Evolutionary conservation across 1,140 invertebrate genomes (phyloP), one percentile per base, ranked within the genome.

Genomic region (Schlechtendalia chinensis): DNA sequence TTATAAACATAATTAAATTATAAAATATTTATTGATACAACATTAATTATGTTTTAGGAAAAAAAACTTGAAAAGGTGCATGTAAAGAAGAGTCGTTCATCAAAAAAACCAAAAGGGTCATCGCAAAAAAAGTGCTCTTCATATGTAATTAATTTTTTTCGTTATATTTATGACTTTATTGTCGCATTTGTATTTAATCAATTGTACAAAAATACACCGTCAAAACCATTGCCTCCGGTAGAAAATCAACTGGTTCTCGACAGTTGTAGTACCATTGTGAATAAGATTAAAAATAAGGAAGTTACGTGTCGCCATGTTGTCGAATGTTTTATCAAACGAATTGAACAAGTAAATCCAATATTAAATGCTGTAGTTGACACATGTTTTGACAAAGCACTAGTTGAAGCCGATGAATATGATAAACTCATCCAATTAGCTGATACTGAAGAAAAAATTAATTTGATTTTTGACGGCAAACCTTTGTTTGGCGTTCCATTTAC

Each of bases 401-500:
- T 90, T 82, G 93, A 96, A 83, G 95, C 95, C 0, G 87, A 87
- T 82, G 85, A 87, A 82, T 88, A 93, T 17, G 95, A 97, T 85
- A 84, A 88, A 83, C 86, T 89, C 54, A 88, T 96, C 27, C 86
- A 87, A 81, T 83, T 88, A n/a, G 84, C 85, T 0, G 87, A 90
- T 19, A 87, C 89, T 27, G 86, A 89, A 80, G 88, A 92, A 69
- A 83, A 87, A 74, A 29, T 67, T n/a, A 85, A 88, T 71, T 63
- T 63, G 50, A 79, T 79, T 79, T 79, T 79, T 50, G 82, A 83
- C 61, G 82, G 83, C 27, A 90, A 90, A 86, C 92, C 92, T 56
- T 92, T 93, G 82, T 85, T 93, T 50, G 93, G 93, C 32, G 90
- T 96, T 24, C 95, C 95, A 5, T 95, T 96, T 84, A 95, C 93